Percentiles rank a stretch among this genome's conserved stretches.
Conservation (phyloP, 2,888 invertebrate genomes). For the Caenorhabditis parvicauda region DNA sequence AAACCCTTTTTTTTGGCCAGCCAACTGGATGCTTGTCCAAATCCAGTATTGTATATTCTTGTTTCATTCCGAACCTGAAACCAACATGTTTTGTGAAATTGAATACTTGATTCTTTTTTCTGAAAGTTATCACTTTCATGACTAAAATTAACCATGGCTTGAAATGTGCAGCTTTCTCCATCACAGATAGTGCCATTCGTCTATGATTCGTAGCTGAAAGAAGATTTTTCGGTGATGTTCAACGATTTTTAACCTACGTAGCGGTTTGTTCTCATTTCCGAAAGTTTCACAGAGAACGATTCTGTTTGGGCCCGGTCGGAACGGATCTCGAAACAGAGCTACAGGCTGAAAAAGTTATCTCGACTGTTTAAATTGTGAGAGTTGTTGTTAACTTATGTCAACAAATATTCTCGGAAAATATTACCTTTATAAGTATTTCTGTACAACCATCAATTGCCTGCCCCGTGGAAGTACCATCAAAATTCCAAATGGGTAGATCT, state of each 20-base stretch:
- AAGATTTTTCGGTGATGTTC: background rate
- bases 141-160: too few relatives aligned
- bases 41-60: slow-evolving; percentile 68
- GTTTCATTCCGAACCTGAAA: slow-evolving; percentile 66
- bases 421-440: slow-evolving; percentile 75
- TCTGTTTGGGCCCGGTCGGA: slow-evolving; percentile 65
- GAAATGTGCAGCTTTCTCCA: slow-evolving; percentile 63
- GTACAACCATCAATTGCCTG: slow-evolving; percentile 65
- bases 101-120: too few relatives aligned
- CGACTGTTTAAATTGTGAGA: too few relatives aligned
- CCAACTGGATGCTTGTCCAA: slow-evolving; percentile 52
- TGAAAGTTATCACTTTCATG: too few relatives aligned
- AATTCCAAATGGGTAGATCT: slow-evolving; percentile 65
- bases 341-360: slow-evolving; percentile 75
- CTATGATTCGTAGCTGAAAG: slow-evolving; percentile 65
- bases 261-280: slow-evolving; percentile 42
- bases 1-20: slow-evolving; percentile 51
- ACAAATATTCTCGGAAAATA: background rate
- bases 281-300: slow-evolving; percentile 51
- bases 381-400: background rate
- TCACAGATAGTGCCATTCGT: slow-evolving; percentile 63
- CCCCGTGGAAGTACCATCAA: slow-evolving; percentile 65
- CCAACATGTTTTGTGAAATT: too few relatives aligned
- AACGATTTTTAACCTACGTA: slow-evolving; percentile 28
- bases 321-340: slow-evolving; percentile 83